Evolutionary conservation across 1,140 invertebrate species (phyloP).

Genomic region (Lepeophtheirus salmonis): DNA sequence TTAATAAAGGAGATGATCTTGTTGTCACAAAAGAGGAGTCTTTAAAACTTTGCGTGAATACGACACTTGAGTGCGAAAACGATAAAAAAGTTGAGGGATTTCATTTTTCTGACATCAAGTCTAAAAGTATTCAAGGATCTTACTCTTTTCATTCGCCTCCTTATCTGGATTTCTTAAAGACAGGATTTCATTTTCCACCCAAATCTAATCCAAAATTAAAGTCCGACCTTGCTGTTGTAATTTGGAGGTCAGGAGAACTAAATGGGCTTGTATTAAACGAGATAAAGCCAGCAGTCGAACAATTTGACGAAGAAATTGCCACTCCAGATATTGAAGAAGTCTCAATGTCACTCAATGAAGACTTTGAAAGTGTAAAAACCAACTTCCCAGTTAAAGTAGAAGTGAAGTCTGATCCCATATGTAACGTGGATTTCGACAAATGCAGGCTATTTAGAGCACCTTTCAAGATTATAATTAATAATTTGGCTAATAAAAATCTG

Average conservation of each 20-base stretch:
- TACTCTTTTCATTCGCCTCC: not conserved
- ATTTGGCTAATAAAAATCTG: not conserved
- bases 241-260: constrained; percentile 1
- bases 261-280: not conserved
- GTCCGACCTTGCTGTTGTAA: not conserved
- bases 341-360: not conserved
- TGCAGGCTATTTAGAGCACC: not conserved
- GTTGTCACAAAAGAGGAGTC: not conserved
- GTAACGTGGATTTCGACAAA: not conserved
- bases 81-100: not conserved
- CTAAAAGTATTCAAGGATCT: not conserved
- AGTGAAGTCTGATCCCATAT: not conserved
- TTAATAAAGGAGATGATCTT: not conserved
- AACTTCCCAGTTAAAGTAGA: not conserved
- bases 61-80: not conserved
- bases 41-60: not conserved
- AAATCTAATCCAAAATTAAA: not conserved
- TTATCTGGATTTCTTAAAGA: constrained; percentile 5
- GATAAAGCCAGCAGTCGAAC: not conserved
- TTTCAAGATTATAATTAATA: not conserved
- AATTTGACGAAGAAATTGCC: not conserved
- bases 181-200: not conserved
- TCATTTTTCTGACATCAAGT: not conserved
- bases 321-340: not conserved
- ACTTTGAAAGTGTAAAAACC: not conserved